Evolutionary conservation across 1,140 invertebrate species (phyloP), one percentile per base, ranked within the genome.

Genomic region (Drosophila virilis): DNA sequence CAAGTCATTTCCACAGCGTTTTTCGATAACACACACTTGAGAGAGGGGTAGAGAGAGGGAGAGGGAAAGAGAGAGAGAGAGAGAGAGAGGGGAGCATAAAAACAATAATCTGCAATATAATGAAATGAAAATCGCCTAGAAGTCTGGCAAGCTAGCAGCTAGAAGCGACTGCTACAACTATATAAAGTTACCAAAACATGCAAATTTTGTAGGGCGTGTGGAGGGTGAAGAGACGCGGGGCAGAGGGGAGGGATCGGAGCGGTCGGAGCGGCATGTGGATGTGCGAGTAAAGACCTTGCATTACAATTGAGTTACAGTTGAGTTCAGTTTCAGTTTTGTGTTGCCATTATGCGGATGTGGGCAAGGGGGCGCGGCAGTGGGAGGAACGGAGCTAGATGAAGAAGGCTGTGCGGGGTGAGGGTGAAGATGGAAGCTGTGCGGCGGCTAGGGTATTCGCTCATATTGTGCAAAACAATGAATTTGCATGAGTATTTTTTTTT

Each of bases 261-360:
- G 17, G 22, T 5, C 4, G 22, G 22, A 28, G 22, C 22, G 10
- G 38, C 12, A n/a, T 68, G 57, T 42, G 64, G 77, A 74, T 85
- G 81, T 69, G 66, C 74, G 70, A 55, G 70, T 28, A 28, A 72
- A 88, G 83, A 86, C 83, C 83, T 83, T 79, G 84, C 84, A 83
- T 83, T 88, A 80, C 83, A 88, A 88, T 89, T 89, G 83, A 86
- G 83, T 86, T 86, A 86, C 83, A 85, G 79, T 84, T 84, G 59
- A 69, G 68, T 83, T 83, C 62, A 69, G 82, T 68, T 77, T 33
- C 46, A 28, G 52, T 17, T 46, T 42, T 42, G 12, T 73, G 78
- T 43, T 69, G 83, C 60, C 59, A 52, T 73, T 78, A 73, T 61
- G 8, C n/a, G 32, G 8, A 42, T 32, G 7, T 8, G 43, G 12